These are phyloP conservation scores for Melanotaenia trifasciata DNA, from an alignment of 2,797 vertebrate species.

Conservation along the genomic window DNA sequence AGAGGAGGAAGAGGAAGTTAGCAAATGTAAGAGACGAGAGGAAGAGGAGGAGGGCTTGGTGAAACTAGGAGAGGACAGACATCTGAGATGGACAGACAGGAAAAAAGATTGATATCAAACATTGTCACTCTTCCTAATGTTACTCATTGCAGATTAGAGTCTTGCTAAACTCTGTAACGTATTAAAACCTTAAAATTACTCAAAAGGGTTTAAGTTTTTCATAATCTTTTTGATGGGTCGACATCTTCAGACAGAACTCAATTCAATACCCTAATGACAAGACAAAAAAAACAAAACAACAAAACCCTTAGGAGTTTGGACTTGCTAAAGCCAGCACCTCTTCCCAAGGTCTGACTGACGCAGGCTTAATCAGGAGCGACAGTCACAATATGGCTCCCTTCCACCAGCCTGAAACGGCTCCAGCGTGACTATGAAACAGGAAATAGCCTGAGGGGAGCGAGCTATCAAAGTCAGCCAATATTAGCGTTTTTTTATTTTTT, in stretches of 20 bases:
- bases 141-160: constrained; percentile 4
- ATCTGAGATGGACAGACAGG: background rate
- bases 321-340: constrained; percentile 56
- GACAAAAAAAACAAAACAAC: constrained; percentile 7
- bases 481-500: constrained; percentile 29
- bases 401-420: constrained; percentile 44
- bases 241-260: constrained; percentile 29
- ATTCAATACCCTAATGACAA: constrained; percentile 27
- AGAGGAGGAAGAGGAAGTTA: constrained; percentile 11
- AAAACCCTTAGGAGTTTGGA: constrained; percentile 14
- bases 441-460: constrained; percentile 52
- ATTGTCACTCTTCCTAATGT: constrained; percentile 14
- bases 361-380: constrained; percentile 55
- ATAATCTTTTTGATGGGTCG: constrained; percentile 19
- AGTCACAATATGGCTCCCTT: constrained; percentile 48
- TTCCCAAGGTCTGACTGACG: constrained; percentile 46
- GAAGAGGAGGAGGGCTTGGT: background rate
- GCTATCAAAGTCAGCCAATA: constrained; percentile 62
- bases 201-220: constrained; percentile 30
- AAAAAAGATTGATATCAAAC: constrained; percentile 20
- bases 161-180: background rate
- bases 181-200: constrained; percentile 32
- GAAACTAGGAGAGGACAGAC: constrained; percentile 2
- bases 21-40: constrained; percentile 2
- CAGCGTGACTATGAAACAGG: constrained; percentile 50